phyloP scores from a whole-genome alignment of 2,113 vertebrate genomes.

The Prionailurus viverrinus region DNA sequence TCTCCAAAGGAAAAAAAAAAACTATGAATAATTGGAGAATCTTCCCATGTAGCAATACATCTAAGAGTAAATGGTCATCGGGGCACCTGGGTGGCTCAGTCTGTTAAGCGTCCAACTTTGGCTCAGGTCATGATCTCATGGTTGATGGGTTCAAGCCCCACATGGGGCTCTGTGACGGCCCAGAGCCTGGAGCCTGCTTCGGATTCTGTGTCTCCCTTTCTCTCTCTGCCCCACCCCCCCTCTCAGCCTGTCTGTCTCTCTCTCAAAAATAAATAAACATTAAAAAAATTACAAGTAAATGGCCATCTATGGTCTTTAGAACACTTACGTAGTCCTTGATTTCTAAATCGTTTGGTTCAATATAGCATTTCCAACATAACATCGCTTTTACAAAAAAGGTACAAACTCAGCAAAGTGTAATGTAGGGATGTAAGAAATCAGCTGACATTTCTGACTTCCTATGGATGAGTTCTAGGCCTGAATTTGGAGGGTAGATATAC shows the following conservation, averaged over 20 bases:
- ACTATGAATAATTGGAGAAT: neutral
- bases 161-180: no score
- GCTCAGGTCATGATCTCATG: no score
- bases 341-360: constrained; percentile 32
- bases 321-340: neutral
- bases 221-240: no score
- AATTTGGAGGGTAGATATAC: fast-evolving
- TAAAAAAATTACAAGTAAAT: no score
- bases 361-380: constrained; percentile 33
- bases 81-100: no score
- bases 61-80: neutral
- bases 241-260: no score
- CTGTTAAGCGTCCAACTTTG: no score
- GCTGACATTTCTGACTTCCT: neutral
- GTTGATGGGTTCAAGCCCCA: no score
- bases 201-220: no score
- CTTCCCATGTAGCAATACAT: neutral
- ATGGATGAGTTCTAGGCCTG: no score
- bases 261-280: no score
- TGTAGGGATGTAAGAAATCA: neutral
- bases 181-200: no score
- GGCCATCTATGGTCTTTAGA: neutral
- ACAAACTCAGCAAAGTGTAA: neutral
- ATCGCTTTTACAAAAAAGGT: fast-evolving
- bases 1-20: neutral